Conservation (phyloP, 2,113 vertebrate genomes). For the Laterallus jamaicensis region DNA sequence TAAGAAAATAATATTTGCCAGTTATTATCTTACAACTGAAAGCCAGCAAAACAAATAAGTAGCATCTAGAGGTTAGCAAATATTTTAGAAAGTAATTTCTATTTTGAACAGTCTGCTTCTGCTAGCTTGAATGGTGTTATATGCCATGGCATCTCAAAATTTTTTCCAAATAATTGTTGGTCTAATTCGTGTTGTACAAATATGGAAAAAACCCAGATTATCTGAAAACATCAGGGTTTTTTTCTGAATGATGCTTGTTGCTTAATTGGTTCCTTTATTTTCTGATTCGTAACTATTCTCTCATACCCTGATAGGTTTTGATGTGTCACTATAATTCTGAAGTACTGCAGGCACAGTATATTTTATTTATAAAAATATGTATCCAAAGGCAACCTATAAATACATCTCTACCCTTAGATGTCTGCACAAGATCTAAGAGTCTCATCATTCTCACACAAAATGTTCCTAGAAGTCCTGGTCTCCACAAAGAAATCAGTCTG, state of each 20-base stretch:
- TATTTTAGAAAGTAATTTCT: neutral
- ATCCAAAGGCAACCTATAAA: neutral
- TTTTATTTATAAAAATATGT: neutral
- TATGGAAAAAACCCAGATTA: neutral
- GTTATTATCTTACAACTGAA: neutral
- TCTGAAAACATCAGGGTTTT: neutral
- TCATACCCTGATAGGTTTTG: neutral
- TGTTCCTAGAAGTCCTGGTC: neutral
- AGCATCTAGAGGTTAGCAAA: neutral
- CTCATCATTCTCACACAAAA: neutral
- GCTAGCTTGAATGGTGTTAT: neutral
- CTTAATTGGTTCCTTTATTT: slow-evolving; percentile 1
- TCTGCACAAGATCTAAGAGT: neutral
- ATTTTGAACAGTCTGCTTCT: neutral
- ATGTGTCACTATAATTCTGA: neutral
- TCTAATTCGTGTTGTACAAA: neutral
- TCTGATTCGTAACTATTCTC: neutral
- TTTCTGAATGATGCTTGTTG: neutral
- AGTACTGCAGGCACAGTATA: neutral
- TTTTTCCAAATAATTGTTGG: neutral
- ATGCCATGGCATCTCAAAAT: neutral
- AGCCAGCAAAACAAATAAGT: neutral
- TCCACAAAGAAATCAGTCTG: neutral
- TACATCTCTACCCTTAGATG: neutral
- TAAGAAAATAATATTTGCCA: neutral